These are phyloP conservation scores for Platygyra sinensis DNA, from an alignment of 64 coral and sea anemone species.

Conservation along the genomic window DNA sequence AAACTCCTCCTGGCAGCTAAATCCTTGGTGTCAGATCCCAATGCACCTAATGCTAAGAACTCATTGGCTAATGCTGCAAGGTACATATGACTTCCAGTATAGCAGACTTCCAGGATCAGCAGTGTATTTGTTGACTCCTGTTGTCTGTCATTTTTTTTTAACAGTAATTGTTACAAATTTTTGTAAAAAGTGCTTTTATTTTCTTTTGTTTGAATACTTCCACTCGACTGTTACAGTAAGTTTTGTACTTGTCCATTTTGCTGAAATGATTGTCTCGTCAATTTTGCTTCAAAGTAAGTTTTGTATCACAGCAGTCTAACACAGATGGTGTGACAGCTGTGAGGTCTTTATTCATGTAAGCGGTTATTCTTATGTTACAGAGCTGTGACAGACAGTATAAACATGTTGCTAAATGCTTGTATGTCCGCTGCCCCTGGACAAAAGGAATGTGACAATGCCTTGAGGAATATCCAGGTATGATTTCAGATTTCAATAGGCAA, in stretches of 20 bases:
- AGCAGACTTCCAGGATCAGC: too few species aligned
- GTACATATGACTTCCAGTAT: slow-evolving; percentile 16
- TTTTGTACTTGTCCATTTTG: too few species aligned
- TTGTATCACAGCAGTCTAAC: too few species aligned
- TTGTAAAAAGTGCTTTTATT: too few species aligned
- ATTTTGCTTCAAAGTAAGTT: too few species aligned
- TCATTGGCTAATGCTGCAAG: slow-evolving; percentile 89
- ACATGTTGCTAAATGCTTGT: slow-evolving; percentile 92
- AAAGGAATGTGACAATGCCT: slow-evolving; percentile 95
- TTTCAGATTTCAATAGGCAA: too few species aligned
- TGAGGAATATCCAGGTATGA: slow-evolving; percentile 93
- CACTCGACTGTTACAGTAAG: too few species aligned
- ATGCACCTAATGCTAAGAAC: slow-evolving; percentile 99
- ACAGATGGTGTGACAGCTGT: neutral
- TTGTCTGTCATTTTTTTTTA: too few species aligned
- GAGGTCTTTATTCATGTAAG: neutral
- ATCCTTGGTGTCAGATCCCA: slow-evolving; percentile 94
- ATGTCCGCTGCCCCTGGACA: slow-evolving; percentile 99
- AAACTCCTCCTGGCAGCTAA: slow-evolving; percentile 94
- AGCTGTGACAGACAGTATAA: slow-evolving; percentile 98
- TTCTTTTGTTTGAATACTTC: too few species aligned
- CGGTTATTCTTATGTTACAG: slow-evolving; percentile 29
- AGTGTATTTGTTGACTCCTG: too few species aligned
- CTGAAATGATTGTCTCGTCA: too few species aligned
- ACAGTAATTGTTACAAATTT: too few species aligned